Conservation (phyloP, 2,888 invertebrate species). For the Dynastes tityus region DNA sequence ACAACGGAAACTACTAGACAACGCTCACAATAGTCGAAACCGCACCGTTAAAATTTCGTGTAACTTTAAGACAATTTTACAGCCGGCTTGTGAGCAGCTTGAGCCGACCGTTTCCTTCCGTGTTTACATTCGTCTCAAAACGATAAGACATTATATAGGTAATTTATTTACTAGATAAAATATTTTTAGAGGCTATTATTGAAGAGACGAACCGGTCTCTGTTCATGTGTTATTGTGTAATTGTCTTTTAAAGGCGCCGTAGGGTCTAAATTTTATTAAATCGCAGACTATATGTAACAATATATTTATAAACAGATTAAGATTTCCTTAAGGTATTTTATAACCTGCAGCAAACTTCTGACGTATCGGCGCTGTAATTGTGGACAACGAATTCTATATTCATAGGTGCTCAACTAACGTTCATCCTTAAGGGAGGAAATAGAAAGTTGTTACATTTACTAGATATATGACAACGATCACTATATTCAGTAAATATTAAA, state of each 20-base stretch:
- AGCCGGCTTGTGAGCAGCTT: conserved; percentile 65
- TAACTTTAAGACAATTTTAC: conserved; percentile 61
- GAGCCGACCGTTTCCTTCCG: conserved; percentile 54
- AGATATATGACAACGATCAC: too few relatives aligned
- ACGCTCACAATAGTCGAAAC: conserved; percentile 48
- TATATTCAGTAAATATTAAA: too few relatives aligned
- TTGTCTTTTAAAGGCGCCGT: conserved; percentile 21
- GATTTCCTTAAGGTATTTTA: conserved; percentile 8
- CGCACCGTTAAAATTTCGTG: conserved; percentile 50
- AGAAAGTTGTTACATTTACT: too few relatives aligned
- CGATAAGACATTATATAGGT: conserved; percentile 44
- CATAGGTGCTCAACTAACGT: background rate
- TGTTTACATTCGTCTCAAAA: conserved; percentile 46
- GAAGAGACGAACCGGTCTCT: conserved; percentile 8
- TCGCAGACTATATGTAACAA: conserved; percentile 18
- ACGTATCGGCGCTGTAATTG: background rate
- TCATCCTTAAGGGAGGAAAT: too few relatives aligned
- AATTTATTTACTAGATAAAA: conserved; percentile 45
- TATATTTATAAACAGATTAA: conserved; percentile 22
- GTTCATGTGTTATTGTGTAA: conserved; percentile 19
- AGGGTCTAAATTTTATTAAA: conserved; percentile 17
- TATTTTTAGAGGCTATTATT: conserved; percentile 38
- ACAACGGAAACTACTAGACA: conserved; percentile 48
- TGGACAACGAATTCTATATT: background rate
- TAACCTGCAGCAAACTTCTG: background rate